Evolutionary conservation across 2,888 invertebrate species (phyloP).

Genomic region (Sesia apiformis): DNA sequence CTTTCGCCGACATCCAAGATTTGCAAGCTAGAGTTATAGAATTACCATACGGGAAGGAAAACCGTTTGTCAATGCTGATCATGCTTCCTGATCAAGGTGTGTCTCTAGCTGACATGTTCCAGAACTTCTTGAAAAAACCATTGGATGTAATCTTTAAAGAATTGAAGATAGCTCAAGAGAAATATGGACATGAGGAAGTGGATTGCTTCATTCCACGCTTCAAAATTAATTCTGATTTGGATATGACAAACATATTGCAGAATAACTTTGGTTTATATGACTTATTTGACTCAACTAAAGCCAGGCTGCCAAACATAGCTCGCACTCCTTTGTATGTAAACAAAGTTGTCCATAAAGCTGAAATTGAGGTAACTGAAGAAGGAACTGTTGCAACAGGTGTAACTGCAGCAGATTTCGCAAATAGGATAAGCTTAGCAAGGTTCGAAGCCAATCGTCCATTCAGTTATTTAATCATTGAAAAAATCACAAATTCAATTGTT

Average conservation of each 20-base stretch:
- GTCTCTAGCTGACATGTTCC: conserved; percentile 64
- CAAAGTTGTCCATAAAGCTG: conserved; percentile 79
- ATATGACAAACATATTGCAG: conserved; percentile 65
- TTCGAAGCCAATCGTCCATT: conserved; percentile 80
- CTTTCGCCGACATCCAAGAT: conserved; percentile 70
- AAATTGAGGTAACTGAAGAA: conserved; percentile 82
- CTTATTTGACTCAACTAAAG: conserved; percentile 65
- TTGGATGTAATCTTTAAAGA: conserved; percentile 65
- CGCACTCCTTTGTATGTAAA: conserved; percentile 69
- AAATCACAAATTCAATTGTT: conserved; percentile 59
- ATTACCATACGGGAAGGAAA: conserved; percentile 77
- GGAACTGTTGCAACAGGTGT: conserved; percentile 81
- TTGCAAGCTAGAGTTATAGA: conserved; percentile 78
- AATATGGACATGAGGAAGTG: conserved; percentile 76
- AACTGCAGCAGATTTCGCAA: conserved; percentile 60
- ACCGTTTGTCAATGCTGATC: conserved; percentile 76
- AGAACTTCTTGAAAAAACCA: conserved; percentile 56
- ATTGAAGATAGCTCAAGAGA: conserved; percentile 56
- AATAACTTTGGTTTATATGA: conserved; percentile 60
- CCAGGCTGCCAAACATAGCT: conserved; percentile 58
- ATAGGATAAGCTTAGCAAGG: conserved; percentile 70
- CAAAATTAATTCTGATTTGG: conserved; percentile 72
- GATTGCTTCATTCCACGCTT: conserved; percentile 79
- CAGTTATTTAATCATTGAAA: conserved; percentile 79
- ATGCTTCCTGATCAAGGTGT: conserved; percentile 76